These are phyloP conservation scores for Stegodyphus dumicola DNA, from an alignment of 1,140 invertebrate species.

Conservation along the genomic window DNA sequence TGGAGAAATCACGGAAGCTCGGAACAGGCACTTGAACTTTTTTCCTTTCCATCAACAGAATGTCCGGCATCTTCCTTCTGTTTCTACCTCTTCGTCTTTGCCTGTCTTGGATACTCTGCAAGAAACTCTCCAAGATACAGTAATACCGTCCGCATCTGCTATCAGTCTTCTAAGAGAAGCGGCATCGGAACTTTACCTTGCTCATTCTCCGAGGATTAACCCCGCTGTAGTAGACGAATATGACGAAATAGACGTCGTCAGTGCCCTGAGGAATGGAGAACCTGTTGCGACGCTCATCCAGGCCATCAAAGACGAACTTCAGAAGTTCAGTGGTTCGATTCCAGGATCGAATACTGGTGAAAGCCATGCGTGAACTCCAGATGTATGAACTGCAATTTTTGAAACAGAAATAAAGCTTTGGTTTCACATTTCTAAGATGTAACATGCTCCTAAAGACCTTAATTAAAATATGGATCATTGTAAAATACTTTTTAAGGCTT, in stretches of 20 bases:
- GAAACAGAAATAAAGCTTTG: no score
- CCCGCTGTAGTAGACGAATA: constrained; percentile 18
- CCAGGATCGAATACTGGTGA: constrained; percentile 11
- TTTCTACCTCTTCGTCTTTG: neutral
- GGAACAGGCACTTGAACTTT: constrained; percentile 22
- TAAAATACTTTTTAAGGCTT: no score
- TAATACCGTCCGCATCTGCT: neutral
- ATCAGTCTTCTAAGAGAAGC: constrained; percentile 9
- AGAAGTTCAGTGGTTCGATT: constrained; percentile 37
- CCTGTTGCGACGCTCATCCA: constrained; percentile 36
- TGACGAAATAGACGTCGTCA: constrained; percentile 39
- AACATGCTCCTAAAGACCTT: no score
- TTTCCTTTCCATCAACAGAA: constrained; percentile 22
- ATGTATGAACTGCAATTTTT: no score
- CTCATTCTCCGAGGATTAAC: constrained; percentile 3
- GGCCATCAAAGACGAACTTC: constrained; percentile 57
- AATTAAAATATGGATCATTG: no score
- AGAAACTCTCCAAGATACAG: neutral
- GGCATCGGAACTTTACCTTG: constrained; percentile 3
- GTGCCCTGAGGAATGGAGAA: constrained; percentile 1
- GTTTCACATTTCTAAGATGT: no score
- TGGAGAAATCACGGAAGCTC: constrained; percentile 20
- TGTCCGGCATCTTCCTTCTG: neutral
- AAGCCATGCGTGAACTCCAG: constrained; percentile 15
- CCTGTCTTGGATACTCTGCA: constrained; percentile 5